phyloP scores from a whole-genome alignment of 2,888 invertebrate genomes.

The Lumbricus terrestris region DNA sequence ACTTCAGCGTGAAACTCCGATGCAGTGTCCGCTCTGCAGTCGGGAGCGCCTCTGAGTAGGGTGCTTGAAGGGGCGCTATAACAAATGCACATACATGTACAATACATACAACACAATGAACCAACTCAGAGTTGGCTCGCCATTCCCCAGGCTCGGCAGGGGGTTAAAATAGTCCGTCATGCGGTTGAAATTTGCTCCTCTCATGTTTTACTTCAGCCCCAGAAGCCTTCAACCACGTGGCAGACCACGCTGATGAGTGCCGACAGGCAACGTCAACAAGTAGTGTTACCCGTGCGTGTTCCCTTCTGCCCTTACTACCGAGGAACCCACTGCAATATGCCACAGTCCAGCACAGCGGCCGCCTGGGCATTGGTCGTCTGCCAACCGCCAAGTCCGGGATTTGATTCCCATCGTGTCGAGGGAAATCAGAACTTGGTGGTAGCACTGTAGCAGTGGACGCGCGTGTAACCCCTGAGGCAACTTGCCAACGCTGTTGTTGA shows the following conservation, averaged over 20 bases:
- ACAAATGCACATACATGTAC: too few relatives aligned
- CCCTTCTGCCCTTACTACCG: not conserved
- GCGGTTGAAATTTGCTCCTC: too few relatives aligned
- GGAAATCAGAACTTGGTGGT: not conserved
- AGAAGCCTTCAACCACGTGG: not conserved
- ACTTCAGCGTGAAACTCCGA: too few relatives aligned
- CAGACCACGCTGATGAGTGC: not conserved
- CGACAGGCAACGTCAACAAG: not conserved
- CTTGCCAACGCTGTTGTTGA: not conserved
- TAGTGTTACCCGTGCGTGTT: not conserved
- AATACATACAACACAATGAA: too few relatives aligned
- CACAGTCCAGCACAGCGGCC: not conserved
- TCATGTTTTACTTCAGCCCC: not conserved
- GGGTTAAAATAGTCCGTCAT: too few relatives aligned
- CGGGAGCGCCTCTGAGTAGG: too few relatives aligned
- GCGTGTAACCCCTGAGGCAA: not conserved
- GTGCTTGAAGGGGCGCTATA: too few relatives aligned
- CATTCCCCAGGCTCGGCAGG: too few relatives aligned
- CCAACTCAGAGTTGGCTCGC: too few relatives aligned
- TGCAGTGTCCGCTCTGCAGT: too few relatives aligned
- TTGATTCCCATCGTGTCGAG: not conserved
- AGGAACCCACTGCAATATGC: too few relatives aligned
- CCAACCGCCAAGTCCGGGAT: not conserved
- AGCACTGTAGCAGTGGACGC: not conserved
- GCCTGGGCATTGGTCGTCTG: not conserved